Conservation (phyloP, 2,797 vertebrate genomes). For the Anguilla obscura region DNA sequence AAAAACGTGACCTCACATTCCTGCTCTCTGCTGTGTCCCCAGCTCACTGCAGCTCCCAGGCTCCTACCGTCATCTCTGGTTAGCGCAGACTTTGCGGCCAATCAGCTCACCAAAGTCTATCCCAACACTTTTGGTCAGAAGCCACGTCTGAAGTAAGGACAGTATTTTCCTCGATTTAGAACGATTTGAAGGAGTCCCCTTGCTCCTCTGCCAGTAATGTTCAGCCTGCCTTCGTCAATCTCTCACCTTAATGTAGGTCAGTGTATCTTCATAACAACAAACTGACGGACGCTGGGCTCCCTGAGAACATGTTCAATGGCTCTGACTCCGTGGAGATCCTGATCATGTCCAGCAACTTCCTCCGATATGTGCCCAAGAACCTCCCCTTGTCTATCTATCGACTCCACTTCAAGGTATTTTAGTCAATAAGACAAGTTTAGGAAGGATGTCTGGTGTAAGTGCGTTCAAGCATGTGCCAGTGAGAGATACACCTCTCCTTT, state of each 20-base stretch:
- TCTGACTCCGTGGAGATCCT: conserved; percentile 89
- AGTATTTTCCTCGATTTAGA: conserved; percentile 6
- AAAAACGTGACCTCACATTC: neutral
- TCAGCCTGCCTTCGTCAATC: neutral
- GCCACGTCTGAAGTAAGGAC: conserved; percentile 84
- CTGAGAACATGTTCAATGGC: conserved; percentile 88
- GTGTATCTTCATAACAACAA: conserved; percentile 99
- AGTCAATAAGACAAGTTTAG: neutral
- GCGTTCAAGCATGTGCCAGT: neutral
- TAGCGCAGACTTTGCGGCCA: conserved; percentile 95
- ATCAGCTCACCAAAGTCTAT: conserved; percentile 90
- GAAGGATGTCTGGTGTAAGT: neutral
- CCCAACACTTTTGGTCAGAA: conserved; percentile 94
- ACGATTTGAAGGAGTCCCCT: neutral
- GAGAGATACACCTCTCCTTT: neutral
- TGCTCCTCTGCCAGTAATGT: neutral
- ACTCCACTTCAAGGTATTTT: conserved; percentile 89
- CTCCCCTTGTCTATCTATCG: conserved; percentile 85
- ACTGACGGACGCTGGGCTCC: conserved; percentile 86
- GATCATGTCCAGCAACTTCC: conserved; percentile 96
- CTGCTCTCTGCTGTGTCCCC: conserved; percentile 44
- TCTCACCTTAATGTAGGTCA: conserved; percentile 73
- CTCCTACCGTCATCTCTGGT: conserved; percentile 86
- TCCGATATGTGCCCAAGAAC: conserved; percentile 86
- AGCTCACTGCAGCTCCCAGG: conserved; percentile 89